phyloP scores from a whole-genome alignment of 2,113 vertebrate species.

The Thamnophis sirtalis region DNA sequence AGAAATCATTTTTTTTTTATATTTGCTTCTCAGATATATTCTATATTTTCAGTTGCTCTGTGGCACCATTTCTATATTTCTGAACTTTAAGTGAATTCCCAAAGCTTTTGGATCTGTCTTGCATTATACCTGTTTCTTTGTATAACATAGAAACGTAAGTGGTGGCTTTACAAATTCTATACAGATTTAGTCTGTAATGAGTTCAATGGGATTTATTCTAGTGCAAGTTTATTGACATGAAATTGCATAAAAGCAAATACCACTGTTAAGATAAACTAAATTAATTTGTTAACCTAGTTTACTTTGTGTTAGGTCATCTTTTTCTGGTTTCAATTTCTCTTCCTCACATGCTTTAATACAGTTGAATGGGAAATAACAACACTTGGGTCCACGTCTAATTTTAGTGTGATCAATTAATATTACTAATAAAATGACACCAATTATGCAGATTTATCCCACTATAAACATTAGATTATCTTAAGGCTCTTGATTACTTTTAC shows the following conservation, averaged over 20 bases:
- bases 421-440: neutral
- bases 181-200: neutral
- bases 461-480: neutral
- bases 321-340: neutral
- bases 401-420: neutral
- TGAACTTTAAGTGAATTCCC: neutral
- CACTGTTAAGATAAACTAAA: neutral
- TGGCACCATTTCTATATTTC: too few relatives aligned
- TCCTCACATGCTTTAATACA: neutral
- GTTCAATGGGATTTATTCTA: neutral
- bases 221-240: neutral
- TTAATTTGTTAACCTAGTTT: neutral
- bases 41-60: neutral
- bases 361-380: neutral
- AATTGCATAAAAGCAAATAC: neutral
- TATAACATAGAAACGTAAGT: neutral
- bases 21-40: neutral
- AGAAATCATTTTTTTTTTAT: neutral
- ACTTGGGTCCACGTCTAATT: neutral
- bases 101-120: neutral
- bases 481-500: neutral
- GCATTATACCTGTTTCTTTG: neutral
- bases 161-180: neutral
- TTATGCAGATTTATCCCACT: neutral
- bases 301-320: conserved; percentile 1